Evolutionary conservation across 2,888 invertebrate genomes (phyloP), one percentile per base, ranked within the genome.

Genomic region (Macrophya alboannulata): DNA sequence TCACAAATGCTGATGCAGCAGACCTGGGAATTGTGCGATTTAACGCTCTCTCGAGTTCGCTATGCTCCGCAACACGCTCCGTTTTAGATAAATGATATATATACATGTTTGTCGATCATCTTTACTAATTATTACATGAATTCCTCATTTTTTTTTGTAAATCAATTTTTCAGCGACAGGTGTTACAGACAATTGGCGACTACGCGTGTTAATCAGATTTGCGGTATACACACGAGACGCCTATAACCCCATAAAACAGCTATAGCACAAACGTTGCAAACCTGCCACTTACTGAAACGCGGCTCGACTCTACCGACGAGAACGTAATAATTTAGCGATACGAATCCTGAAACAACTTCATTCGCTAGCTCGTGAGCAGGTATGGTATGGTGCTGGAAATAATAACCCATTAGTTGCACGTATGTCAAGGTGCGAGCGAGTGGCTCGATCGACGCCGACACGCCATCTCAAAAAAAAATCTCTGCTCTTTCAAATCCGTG

Each of bases 321-420:
- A 62, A 40, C 62, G 59, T 62, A 40, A 81, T 81, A 81, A 81
- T 59, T 62, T 25, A 84, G 85, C 87, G 89, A 89, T 89, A 89
- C 88, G 86, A 87, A 89, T 90, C 87, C 79, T 65, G 72, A 89
- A 31, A 91, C 90, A 90, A 91, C 91, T 91, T 91, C 89, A 91
- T 91, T 89, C 88, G 86, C 88, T 84, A n/a, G n/a, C 55, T 43
- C 10, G 9, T 8, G n/a, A n/a, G n/a, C n/a, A n/a, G n/a, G n/a
- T n/a, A n/a, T n/a, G 17, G 40, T 68, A 72, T 21, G n/a, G 84
- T 74, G 88, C 88, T 88, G 89, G 90, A 90, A 91, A 91, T 91
- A 90, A 90, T 89, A 89, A 91, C 88, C 88, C 88, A 91, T 91
- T 90, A 91, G 86, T 86, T 85, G 89, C 91, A 90, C 90, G 90